phyloP scores from a whole-genome alignment of 1,140 invertebrate genomes.

The Bombus polaris region DNA sequence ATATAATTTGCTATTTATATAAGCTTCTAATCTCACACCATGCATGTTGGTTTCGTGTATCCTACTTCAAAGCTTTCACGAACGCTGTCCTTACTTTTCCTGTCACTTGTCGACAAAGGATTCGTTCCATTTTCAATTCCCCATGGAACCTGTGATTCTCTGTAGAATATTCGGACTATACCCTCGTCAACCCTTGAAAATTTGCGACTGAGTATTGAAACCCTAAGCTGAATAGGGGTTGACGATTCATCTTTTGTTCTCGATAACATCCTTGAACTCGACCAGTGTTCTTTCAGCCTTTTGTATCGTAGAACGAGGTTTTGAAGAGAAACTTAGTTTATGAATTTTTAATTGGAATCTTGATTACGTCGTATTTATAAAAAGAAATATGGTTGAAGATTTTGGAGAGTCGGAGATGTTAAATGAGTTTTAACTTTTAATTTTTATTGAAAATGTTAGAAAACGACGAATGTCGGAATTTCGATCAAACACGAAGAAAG shows the following conservation, averaged over 20 bases:
- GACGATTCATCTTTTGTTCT: not conserved
- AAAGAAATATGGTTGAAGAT: too few relatives aligned
- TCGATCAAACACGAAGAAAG: too few relatives aligned
- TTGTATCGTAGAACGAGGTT: not conserved
- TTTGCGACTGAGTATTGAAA: conserved; percentile 9
- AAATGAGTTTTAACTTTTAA: not conserved
- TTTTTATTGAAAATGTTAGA: not conserved
- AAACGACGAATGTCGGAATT: not conserved
- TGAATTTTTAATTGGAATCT: not conserved
- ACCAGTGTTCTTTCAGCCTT: not conserved
- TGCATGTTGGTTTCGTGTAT: not conserved
- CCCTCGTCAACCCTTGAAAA: conserved; percentile 16
- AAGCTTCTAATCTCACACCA: not conserved
- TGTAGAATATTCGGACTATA: not conserved
- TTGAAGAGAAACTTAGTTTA: not conserved
- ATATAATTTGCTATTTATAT: conserved; percentile 11
- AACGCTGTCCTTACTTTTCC: not conserved
- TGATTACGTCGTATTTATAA: not conserved
- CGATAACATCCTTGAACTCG: conserved; percentile 2
- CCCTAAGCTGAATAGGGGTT: not conserved
- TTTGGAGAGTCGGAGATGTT: too few relatives aligned
- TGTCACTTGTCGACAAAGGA: not conserved
- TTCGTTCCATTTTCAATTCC: not conserved
- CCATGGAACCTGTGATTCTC: not conserved
- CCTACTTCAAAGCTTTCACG: conserved; percentile 8